Base-by-base conservation (phyloP, 37 sponge, comb jelly and placozoan species). In the Trichoplax adhaerens region DNA sequence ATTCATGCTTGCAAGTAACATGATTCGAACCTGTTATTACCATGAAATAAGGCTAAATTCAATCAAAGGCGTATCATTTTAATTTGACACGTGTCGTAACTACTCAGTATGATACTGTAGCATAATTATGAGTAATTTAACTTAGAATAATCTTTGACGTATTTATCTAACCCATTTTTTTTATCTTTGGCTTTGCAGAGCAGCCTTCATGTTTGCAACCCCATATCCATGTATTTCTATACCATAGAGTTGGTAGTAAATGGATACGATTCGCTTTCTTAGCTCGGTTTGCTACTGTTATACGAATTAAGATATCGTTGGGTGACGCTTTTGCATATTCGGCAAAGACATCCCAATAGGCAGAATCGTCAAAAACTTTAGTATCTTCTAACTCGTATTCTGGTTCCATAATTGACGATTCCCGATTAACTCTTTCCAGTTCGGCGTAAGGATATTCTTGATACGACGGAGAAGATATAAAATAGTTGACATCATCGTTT, bases 141-240 rank as follows among this genome's bases (percentile, higher is more conserved):
- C 29, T 29, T 29, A 29, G 29, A 29, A 29, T 29, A 29, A 29
- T 29, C 29, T 29, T 29, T 29, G 29, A 29, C 29, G 29, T 29
- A 29, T 29, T 60, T 12, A 60, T 66, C 6, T 51, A 66, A 5
- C 64, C 76, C 52, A 72, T 63, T 74, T 80, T 49, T 76, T 83
- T 81, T 65, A 93, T 66, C 56, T 64, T n/a, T 0, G 94, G 85
- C 68, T 89, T 89, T 69, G 68, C 71, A 4, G 91, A 83, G 71
- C 91, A 89, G 3, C 94, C 94, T 71, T 93, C 94, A 63, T 90
- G 91, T 51, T 82, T 77, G 77, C 90, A 93, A 48, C 94, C 94
- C 94, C 94, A 93, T 64, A 89, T 83, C 94, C 94, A 93, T 58
- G 91, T 89, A 64, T 93, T 93, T 5, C 94, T 77, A 71, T 88